These are phyloP conservation scores for Psettodes erumei DNA, from an alignment of 2,113 vertebrate genomes.

Conservation along the genomic window DNA sequence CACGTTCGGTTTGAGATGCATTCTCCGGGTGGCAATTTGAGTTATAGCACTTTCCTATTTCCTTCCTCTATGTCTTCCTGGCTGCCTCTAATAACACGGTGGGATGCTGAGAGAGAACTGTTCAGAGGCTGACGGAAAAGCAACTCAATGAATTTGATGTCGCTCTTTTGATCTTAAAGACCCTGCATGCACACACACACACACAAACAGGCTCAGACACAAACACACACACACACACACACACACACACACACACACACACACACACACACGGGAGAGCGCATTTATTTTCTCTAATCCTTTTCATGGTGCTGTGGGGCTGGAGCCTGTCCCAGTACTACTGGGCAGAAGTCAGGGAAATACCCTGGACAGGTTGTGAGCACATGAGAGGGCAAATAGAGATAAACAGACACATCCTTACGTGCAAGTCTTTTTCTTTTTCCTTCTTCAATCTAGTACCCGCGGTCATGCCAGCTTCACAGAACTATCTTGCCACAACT, in stretches of 20 bases:
- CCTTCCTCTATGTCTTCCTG: slow-evolving; percentile 52
- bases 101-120: slow-evolving; percentile 54
- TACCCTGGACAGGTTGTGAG: slow-evolving; percentile 33
- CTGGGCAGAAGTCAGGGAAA: slow-evolving; percentile 44
- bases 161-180: slow-evolving; percentile 52
- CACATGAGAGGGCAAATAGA: slow-evolving; percentile 14
- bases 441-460: not conserved
- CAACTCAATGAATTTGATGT: slow-evolving; percentile 59
- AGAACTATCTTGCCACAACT: not conserved
- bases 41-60: slow-evolving; percentile 56
- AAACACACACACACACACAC: slow-evolving; percentile 7
- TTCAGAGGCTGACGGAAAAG: slow-evolving; percentile 57
- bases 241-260: slow-evolving; percentile 12
- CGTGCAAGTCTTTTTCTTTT: not conserved
- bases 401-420: slow-evolving; percentile 52
- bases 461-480: not conserved
- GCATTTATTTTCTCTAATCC: slow-evolving; percentile 51
- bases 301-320: slow-evolving; percentile 20
- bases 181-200: not conserved
- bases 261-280: not conserved
- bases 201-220: not conserved
- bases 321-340: slow-evolving; percentile 41
- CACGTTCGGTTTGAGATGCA: slow-evolving; percentile 52
- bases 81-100: slow-evolving; percentile 59
- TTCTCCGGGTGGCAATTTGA: slow-evolving; percentile 69